Base-by-base conservation (phyloP, 2,888 invertebrate species). In the Plagodis pulveraria region DNA sequence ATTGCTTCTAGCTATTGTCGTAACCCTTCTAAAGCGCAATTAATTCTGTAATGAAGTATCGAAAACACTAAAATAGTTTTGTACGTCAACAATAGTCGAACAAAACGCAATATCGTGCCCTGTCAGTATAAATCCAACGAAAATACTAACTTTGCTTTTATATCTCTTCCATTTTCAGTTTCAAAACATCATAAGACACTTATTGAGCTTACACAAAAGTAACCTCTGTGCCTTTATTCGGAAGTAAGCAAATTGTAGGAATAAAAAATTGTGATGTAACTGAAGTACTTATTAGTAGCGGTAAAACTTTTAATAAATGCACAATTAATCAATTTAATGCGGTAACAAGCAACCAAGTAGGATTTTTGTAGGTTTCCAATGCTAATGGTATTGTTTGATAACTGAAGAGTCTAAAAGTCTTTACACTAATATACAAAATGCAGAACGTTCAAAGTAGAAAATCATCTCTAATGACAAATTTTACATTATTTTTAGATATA, bases 21-120 rank as follows among this genome's bases (percentile, higher is more conserved):
- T 42, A 49, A 50, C 38, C 36, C 11, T 46, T 43, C 8, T n/a
- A 40, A 36, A 43, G n/a, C 9, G 41, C 33, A 43, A 55, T 63
- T 50, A 44, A 54, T 53, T 36, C 36, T 2, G 40, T 73, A 78
- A 81, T 81, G 81, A 80, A 76, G 74, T 65, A 73, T 72, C 65
- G 61, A 68, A 79, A 76, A 73, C 71, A 76, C 71, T 75, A 74
- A 81, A 78, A 78, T 70, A 76, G 67, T 77, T 75, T 83, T 80
- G 76, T 83, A 74, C 62, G 52, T 54, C 60, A 76, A 86, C 84
- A 88, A 86, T 83, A 74, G 70, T 50, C 63, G 57, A 66, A 84
- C 82, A 83, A 83, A 88, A 87, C 83, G 82, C 81, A 86, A 84
- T 88, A 62, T 70, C 89, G 87, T 89, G 89, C 75, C 82, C 72